Evolutionary conservation across 2,113 vertebrate genomes (phyloP).

Genomic region (Gadus macrocephalus): DNA sequence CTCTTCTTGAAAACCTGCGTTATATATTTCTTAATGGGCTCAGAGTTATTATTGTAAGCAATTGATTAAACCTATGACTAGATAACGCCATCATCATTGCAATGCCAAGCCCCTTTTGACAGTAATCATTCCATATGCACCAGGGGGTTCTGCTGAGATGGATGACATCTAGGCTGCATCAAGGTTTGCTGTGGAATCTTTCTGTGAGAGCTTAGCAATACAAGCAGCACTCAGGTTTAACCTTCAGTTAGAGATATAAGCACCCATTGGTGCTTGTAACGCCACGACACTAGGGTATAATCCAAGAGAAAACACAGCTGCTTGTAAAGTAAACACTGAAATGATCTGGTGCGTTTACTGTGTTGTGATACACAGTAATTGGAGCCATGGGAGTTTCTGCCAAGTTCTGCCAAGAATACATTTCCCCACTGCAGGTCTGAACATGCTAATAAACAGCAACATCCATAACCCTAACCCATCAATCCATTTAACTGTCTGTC

Average conservation of each 20-base stretch:
- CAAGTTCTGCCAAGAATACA: no score
- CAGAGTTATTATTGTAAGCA: no score
- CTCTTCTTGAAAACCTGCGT: no score
- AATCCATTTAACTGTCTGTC: no score
- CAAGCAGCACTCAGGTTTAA: conserved; percentile 80
- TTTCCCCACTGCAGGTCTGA: no score
- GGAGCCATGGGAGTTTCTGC: background rate
- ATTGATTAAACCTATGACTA: no score
- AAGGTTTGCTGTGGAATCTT: conserved; percentile 86
- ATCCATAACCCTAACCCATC: no score
- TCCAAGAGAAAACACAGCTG: background rate
- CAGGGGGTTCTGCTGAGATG: conserved; percentile 54
- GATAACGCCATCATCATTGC: no score
- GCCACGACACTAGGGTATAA: background rate
- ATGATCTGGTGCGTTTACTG: background rate
- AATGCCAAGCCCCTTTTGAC: no score
- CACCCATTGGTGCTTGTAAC: background rate
- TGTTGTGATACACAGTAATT: conserved; percentile 4
- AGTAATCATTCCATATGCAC: conserved; percentile 12
- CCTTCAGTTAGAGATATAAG: conserved; percentile 74
- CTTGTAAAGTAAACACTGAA: background rate
- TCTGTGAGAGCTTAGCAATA: conserved; percentile 84
- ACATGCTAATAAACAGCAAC: no score
- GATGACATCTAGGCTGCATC: conserved; percentile 87
- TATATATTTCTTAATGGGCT: no score